These are phyloP conservation scores for Onthophagus taurus DNA, from an alignment of 1,140 invertebrate species.

Conservation along the genomic window DNA sequence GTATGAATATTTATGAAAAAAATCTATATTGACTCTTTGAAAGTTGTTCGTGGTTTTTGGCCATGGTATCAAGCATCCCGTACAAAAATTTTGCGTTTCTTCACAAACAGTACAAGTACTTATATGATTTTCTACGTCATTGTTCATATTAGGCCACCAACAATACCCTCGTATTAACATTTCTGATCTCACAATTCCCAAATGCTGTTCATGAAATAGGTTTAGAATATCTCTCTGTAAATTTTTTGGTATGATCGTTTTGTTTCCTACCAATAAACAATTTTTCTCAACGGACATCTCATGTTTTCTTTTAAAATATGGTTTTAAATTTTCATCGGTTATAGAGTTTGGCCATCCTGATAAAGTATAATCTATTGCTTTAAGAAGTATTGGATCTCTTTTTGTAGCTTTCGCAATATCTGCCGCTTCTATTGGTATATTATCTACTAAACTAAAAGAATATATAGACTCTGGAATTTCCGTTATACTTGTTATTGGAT, in stretches of 20 bases:
- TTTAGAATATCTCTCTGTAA: slow-evolving; percentile 17
- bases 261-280: slow-evolving; percentile 15
- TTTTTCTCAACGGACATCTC: not conserved
- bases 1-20: not conserved
- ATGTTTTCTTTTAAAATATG: slow-evolving; percentile 6
- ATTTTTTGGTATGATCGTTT: slow-evolving; percentile 17
- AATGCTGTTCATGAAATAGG: slow-evolving; percentile 19
- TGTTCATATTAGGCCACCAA: slow-evolving; percentile 15
- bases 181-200: slow-evolving; percentile 15
- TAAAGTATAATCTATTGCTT: no score
- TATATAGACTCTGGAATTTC: slow-evolving; percentile 5
- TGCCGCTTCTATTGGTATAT: not conserved
- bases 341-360: slow-evolving; percentile 16
- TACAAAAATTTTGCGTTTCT: not conserved
- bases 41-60: slow-evolving; percentile 1
- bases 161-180: slow-evolving; percentile 10
- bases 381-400: slow-evolving; percentile 11
- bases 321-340: slow-evolving; percentile 11
- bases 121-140: slow-evolving; percentile 17
- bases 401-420: slow-evolving; percentile 6
- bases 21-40: slow-evolving; percentile 8
- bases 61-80: not conserved
- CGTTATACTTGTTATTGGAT: not conserved
- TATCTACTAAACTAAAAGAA: slow-evolving; percentile 9
- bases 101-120: slow-evolving; percentile 14